Conservation (phyloP, 53 echinoderm and acorn worm species). For the Antedon mediterranea region DNA sequence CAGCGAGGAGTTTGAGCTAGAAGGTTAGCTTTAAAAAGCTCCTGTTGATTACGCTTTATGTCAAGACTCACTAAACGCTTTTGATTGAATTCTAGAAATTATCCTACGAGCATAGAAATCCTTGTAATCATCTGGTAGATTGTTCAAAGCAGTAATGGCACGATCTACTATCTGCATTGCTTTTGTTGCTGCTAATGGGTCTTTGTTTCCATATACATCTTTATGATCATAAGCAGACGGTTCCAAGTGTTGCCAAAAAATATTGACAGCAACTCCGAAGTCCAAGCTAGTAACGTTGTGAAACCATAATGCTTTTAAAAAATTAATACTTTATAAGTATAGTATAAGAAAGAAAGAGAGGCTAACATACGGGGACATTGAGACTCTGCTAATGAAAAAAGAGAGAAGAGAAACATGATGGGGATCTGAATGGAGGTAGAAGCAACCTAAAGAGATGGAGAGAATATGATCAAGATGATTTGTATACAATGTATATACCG, state of each 20-base stretch:
- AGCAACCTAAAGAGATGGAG: too few species aligned
- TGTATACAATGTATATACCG: too few species aligned
- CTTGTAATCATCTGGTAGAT: constrained; percentile 73
- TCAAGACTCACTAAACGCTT: neutral
- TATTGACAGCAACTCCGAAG: constrained; percentile 94
- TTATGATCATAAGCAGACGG: constrained; percentile 65
- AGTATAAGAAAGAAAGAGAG: constrained; percentile 2
- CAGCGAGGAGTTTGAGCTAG: too few species aligned
- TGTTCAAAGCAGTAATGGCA: constrained; percentile 71
- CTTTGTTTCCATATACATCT: constrained; percentile 94
- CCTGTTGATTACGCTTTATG: too few species aligned
- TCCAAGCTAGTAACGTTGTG: constrained; percentile 78
- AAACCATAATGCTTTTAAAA: constrained; percentile 71
- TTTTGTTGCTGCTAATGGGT: constrained; percentile 68
- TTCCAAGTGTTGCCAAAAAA: constrained; percentile 82
- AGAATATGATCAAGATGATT: too few species aligned
- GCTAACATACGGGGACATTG: too few species aligned
- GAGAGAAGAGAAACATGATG: too few species aligned
- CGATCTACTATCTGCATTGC: constrained; percentile 75
- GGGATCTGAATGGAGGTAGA: too few species aligned
- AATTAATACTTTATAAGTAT: too few species aligned
- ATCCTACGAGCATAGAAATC: constrained; percentile 95
- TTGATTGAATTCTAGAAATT: constrained; percentile 60
- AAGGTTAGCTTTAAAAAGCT: too few species aligned
- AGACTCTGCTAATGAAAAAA: too few species aligned